phyloP scores from a whole-genome alignment of 2,797 vertebrate species.

The Margarornis squamiger region DNA sequence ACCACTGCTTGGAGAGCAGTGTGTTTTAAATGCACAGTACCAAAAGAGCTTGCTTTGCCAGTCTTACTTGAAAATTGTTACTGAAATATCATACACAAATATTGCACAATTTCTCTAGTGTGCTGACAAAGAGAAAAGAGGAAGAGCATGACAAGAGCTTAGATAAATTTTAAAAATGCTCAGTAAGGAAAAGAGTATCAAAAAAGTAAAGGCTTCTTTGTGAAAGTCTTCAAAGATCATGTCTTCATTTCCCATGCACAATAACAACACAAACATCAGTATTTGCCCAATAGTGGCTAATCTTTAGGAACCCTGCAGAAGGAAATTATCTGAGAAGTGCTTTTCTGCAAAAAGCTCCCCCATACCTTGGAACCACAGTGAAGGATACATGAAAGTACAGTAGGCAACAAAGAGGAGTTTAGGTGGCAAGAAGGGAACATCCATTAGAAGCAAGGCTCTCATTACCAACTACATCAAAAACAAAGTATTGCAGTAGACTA shows the following conservation, averaged over 20 bases:
- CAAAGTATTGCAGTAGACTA: not conserved
- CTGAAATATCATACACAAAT: not conserved
- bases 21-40: not conserved
- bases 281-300: not conserved
- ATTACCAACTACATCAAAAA: not conserved
- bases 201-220: not conserved
- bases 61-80: not conserved
- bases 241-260: not conserved
- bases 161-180: not conserved
- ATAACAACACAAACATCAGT: not conserved
- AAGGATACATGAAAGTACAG: not conserved
- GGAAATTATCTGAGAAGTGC: not conserved
- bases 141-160: not conserved
- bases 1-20: not conserved
- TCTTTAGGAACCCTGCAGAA: not conserved
- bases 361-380: rapidly evolving
- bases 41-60: not conserved
- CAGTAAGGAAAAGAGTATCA: not conserved
- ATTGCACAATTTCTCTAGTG: not conserved
- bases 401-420: not conserved
- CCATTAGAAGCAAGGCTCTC: not conserved
- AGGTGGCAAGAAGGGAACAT: not conserved
- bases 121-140: not conserved
- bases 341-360: not conserved
- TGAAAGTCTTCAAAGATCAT: not conserved